phyloP scores from a whole-genome alignment of 2,113 vertebrate genomes.

The Sorex araneus region DNA sequence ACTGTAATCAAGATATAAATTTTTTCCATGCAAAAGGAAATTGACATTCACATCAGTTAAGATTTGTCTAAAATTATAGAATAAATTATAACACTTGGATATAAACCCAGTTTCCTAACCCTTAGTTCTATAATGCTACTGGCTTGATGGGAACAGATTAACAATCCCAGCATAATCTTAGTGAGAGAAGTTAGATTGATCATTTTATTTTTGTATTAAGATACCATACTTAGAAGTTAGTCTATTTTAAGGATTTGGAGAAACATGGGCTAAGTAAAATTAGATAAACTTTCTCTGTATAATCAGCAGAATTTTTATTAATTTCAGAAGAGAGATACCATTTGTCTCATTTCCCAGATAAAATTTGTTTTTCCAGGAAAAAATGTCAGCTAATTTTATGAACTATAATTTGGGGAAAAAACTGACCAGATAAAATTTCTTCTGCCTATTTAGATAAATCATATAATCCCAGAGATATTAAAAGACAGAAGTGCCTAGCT shows the following conservation, averaged over 20 bases:
- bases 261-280: no score
- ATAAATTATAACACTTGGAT: background rate
- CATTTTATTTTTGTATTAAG: no score
- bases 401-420: background rate
- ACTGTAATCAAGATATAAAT: background rate
- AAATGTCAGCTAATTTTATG: background rate
- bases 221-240: no score
- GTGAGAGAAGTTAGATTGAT: background rate
- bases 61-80: background rate
- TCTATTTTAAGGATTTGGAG: no score
- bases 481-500: background rate
- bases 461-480: background rate
- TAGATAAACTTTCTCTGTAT: background rate
- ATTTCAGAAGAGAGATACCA: background rate
- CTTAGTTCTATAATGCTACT: background rate
- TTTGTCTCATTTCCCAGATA: background rate
- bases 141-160: background rate
- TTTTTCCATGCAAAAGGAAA: background rate
- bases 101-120: background rate
- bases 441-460: background rate
- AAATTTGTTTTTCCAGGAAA: slow-evolving; percentile 28
- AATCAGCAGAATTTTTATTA: slow-evolving; percentile 26
- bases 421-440: background rate
- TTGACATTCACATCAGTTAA: background rate
- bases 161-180: background rate